Evolutionary conservation across 2,797 vertebrate genomes (phyloP).

Genomic region (Gallinago stenura): DNA sequence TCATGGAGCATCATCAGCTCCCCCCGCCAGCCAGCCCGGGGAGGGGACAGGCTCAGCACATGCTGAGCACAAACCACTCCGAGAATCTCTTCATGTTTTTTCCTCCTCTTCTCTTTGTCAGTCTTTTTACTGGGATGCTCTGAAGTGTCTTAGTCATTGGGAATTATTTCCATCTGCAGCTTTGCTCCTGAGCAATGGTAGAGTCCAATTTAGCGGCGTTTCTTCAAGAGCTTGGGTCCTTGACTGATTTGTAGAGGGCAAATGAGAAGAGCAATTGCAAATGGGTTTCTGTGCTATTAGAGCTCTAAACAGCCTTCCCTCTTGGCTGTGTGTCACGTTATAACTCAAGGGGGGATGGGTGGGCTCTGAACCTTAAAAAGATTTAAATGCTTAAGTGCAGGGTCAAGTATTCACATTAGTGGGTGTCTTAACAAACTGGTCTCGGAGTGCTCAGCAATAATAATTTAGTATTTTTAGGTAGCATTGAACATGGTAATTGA

Average conservation of each 20-base stretch:
- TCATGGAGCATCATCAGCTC: not conserved
- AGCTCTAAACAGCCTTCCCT: slow-evolving; percentile 4
- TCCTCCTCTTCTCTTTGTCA: not conserved
- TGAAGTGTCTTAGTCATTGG: not conserved
- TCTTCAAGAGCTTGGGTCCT: slow-evolving; percentile 10
- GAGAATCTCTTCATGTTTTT: not conserved
- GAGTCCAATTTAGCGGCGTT: not conserved
- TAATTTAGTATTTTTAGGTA: slow-evolving; percentile 4
- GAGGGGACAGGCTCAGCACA: not conserved
- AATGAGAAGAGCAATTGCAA: slow-evolving; percentile 27
- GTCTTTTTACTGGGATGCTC: not conserved
- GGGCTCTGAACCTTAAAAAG: slow-evolving; percentile 1
- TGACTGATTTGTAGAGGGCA: slow-evolving; percentile 47
- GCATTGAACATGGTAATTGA: not conserved
- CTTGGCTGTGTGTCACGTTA: slow-evolving; percentile 25
- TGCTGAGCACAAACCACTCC: not conserved
- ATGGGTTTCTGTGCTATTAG: slow-evolving; percentile 18
- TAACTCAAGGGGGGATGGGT: not conserved
- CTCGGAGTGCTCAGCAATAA: not conserved
- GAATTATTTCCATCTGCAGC: not conserved
- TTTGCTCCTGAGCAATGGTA: not conserved
- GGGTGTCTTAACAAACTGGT: slow-evolving; percentile 5
- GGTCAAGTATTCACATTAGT: not conserved
- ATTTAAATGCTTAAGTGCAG: not conserved
- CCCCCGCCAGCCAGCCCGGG: not conserved